phyloP scores from a whole-genome alignment of 2,888 invertebrate genomes.

The Zootermopsis nevadensis region DNA sequence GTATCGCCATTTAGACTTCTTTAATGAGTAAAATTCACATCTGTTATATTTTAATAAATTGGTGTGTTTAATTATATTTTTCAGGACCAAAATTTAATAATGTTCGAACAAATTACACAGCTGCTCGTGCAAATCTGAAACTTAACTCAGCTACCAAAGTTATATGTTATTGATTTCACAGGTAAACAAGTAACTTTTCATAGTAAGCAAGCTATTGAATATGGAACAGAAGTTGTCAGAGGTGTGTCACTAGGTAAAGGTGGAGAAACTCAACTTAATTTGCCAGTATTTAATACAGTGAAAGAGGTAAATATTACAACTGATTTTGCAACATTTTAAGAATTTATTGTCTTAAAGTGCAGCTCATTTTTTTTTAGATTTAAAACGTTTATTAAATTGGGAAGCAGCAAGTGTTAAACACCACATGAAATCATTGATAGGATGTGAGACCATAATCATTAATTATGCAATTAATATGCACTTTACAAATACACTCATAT shows the following conservation, averaged over 20 bases:
- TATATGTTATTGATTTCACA: slow-evolving; percentile 97
- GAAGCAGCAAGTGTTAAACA: too few species aligned
- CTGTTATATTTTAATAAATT: not conserved
- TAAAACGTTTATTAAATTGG: too few species aligned
- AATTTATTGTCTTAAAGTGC: too few species aligned
- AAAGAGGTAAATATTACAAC: slow-evolving; percentile 65
- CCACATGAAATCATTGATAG: too few species aligned
- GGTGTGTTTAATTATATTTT: slow-evolving; percentile 26
- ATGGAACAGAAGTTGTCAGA: slow-evolving; percentile 96
- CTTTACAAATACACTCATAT: too few species aligned
- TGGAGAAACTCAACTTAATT: slow-evolving; percentile 84
- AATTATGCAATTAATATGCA: too few species aligned
- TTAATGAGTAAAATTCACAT: too few species aligned
- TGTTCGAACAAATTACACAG: slow-evolving; percentile 76
- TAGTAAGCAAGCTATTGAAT: slow-evolving; percentile 96
- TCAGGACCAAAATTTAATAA: slow-evolving; percentile 65
- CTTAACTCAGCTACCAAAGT: slow-evolving; percentile 90
- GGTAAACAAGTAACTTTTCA: slow-evolving; percentile 97
- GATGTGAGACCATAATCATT: too few species aligned
- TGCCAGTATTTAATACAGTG: slow-evolving; percentile 87
- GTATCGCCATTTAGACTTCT: too few species aligned
- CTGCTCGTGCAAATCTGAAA: slow-evolving; percentile 85
- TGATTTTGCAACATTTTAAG: not conserved
- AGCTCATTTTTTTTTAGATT: too few species aligned
- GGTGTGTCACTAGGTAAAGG: slow-evolving; percentile 89